Base-by-base conservation (phyloP, 2,797 vertebrate genomes). In the Cetoscarus ocellatus region DNA sequence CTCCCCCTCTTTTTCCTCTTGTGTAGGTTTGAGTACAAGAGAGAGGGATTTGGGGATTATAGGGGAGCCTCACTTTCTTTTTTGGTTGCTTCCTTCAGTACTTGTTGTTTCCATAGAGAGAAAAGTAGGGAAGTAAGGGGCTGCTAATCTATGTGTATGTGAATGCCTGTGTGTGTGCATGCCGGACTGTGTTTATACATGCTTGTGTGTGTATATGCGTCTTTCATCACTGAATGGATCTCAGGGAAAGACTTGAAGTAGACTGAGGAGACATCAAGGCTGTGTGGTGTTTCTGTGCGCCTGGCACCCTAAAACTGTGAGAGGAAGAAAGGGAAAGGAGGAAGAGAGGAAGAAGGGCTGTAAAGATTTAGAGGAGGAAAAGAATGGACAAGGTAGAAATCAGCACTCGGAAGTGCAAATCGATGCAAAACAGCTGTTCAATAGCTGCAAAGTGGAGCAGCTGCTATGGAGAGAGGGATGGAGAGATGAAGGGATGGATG, bases 401-500 rank as follows among this genome's bases (percentile, higher is more conserved):
- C 75, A 81, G 82, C 87, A 85, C 75, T 88, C 64, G 78, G 83
- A 87, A 83, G 85, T 52, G 54, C 79, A 87, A 89, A 90, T 91
- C 77, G 80, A 83, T 91, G 92, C 85, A 87, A 93, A 94, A 86
- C 91, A 93, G 92, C 91, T 93, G 86, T 86, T 92, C 91, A 92
- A 89, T 86, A 88, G 85, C 88, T 92, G 88, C 85, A 87, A 91
- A 91, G 86, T 85, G 88, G 86, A 92, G 87, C 88, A 91, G 90
- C 90, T 92, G 90, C 81, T 85, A 66, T 70, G 70, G 79, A 90
- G 85, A 70, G 79, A 86, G 84, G 69, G 84, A 85, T 71, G 72
- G 45, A 61, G 75, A 79, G 73, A 86, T 78, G 79, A 80, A 85
- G 80, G 82, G 79, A 88, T 84, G 88, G 78, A 80, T 52, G 70